Base-by-base conservation (phyloP, 2,797 vertebrate species). In the Delichon dasypus region DNA sequence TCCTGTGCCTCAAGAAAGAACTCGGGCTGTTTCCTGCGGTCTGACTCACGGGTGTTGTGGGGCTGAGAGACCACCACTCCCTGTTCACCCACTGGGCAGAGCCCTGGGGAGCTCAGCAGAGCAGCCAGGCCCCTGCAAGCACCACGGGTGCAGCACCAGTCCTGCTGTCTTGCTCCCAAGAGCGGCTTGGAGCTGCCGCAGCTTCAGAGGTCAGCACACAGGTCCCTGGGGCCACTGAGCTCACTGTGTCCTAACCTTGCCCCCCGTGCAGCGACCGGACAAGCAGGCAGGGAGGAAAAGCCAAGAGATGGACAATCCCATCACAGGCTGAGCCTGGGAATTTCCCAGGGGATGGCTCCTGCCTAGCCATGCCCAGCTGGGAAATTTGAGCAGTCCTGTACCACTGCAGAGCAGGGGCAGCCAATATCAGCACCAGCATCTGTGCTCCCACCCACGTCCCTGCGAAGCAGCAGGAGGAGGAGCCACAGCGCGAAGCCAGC, bases 1-100 rank as follows among this genome's bases (percentile, higher is more conserved):
- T 36, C 53, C 74, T 20, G 38, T 6, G 3, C 27, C 81, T 66
- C 48, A 62, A 34, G 44, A 34, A 13, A 68, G 73, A 51, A 13
- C 44, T 26, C 25, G 6, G 47, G n/a, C 48, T 66, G 62, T 44
- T 51, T 50, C 34, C 53, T 20, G 29, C 45, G 57, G 29, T 29
- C 29, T 0, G 0, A 44, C 13, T 27, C 1, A 0, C 1, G 0
- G 3, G 15, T 13, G 5, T 3, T 1, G 1, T 2, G 5, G 34
- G 47, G 22, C 51, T 83, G 3, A 5, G 26, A 74, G 44, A 64
- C 13, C 60, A 64, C 13, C 60, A 53, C 11, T 13, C 44, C 16
- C 19, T 62, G n/a, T 30, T 61, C 58, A 61, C 17, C 26, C 58
- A 20, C 26, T 29, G 58, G 58, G 58, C 58, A 60, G 58, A 40